Evolutionary conservation across 2,113 vertebrate genomes (phyloP).

Genomic region (Trinectes maculatus): DNA sequence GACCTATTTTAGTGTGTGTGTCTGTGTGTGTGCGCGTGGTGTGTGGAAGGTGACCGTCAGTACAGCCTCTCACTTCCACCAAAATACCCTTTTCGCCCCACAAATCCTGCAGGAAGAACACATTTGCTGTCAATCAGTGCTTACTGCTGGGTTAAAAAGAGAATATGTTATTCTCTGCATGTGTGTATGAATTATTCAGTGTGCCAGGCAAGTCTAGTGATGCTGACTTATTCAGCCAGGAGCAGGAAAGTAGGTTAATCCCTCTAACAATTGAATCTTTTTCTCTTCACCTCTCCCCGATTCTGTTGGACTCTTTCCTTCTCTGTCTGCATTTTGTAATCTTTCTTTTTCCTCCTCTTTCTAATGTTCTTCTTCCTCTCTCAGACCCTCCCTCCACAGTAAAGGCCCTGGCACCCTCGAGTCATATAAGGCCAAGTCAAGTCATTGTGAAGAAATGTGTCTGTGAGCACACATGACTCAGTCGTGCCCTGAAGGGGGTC

Average conservation of each 20-base stretch:
- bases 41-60: slow-evolving; percentile 64
- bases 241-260: slow-evolving; percentile 75
- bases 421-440: slow-evolving; percentile 47
- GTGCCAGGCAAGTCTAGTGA: slow-evolving; percentile 54
- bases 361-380: background rate
- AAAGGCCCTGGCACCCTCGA: slow-evolving; percentile 26
- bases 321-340: slow-evolving; percentile 5
- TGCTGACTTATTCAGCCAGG: slow-evolving; percentile 70
- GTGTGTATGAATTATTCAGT: slow-evolving; percentile 73
- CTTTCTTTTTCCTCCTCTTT: background rate
- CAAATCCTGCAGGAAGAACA: slow-evolving; percentile 45
- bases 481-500: slow-evolving; percentile 55
- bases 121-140: slow-evolving; percentile 55
- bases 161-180: slow-evolving; percentile 23
- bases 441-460: slow-evolving; percentile 60
- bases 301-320: background rate
- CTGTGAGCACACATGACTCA: slow-evolving; percentile 48
- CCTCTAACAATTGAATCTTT: slow-evolving; percentile 31
- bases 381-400: slow-evolving; percentile 6
- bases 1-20: slow-evolving; percentile 69
- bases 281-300: slow-evolving; percentile 1
- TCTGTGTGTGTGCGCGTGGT: slow-evolving; percentile 25
- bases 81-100: background rate
- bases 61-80: slow-evolving; percentile 44
- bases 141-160: slow-evolving; percentile 31